Percentiles rank a stretch among this genome's conserved stretches.
Conservation (phyloP, 2,888 invertebrate species). For the Macrosiphum euphorbiae region DNA sequence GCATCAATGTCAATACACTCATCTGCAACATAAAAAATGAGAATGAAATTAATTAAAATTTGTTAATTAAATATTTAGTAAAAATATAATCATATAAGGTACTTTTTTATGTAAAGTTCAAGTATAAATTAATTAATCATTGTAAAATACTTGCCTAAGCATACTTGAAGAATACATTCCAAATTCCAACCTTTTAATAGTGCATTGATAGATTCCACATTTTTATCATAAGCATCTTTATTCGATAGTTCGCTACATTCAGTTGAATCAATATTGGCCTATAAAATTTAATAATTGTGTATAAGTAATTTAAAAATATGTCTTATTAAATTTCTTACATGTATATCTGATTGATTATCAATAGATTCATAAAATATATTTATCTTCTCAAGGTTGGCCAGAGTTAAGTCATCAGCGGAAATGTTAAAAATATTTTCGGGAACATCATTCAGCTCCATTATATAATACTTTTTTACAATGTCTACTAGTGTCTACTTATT, state of each 20-base stretch:
- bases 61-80: background rate
- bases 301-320: background rate
- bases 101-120: background rate
- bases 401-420: background rate
- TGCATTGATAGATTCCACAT: background rate
- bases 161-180: background rate
- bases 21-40: slow-evolving; percentile 18
- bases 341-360: background rate
- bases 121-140: background rate
- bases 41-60: background rate
- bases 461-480: background rate
- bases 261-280: background rate
- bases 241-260: background rate
- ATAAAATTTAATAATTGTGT: background rate
- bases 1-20: background rate
- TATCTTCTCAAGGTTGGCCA: background rate
- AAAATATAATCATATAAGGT: background rate
- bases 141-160: background rate
- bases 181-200: background rate
- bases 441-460: background rate
- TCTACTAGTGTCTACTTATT: too few relatives aligned
- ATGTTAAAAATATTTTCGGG: background rate
- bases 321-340: background rate
- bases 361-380: background rate
- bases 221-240: background rate